Percentiles rank a stretch among this genome's conserved stretches.
Evolutionary conservation across 2,797 vertebrate species (phyloP).

Genomic region (Enteromius fasciolatus): DNA sequence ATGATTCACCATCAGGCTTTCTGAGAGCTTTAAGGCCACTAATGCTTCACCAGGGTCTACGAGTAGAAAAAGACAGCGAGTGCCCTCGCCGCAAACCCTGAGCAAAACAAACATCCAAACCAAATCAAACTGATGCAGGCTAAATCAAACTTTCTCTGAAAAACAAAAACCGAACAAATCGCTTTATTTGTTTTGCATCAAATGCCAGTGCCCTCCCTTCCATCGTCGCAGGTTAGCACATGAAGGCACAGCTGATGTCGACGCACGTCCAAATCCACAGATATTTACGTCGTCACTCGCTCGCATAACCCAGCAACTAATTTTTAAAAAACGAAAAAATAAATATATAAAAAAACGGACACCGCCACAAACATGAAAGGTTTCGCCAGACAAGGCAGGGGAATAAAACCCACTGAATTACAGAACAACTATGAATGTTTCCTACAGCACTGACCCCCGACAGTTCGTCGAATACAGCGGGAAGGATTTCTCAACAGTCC

Average conservation of each 20-base stretch:
- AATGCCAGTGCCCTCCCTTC: slow-evolving; percentile 78
- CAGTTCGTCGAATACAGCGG: slow-evolving; percentile 40
- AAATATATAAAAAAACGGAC: slow-evolving; percentile 77
- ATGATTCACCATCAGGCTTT: slow-evolving; percentile 37
- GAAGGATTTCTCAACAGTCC: slow-evolving; percentile 73
- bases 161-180: slow-evolving; percentile 84
- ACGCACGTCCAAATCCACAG: slow-evolving; percentile 79
- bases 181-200: slow-evolving; percentile 84
- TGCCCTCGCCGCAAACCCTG: slow-evolving; percentile 45
- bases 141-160: slow-evolving; percentile 80
- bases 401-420: slow-evolving; percentile 82
- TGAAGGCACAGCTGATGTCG: slow-evolving; percentile 79
- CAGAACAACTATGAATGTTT: slow-evolving; percentile 73
- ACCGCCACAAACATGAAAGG: slow-evolving; percentile 80
- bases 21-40: slow-evolving; percentile 28
- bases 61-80: slow-evolving; percentile 7
- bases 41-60: slow-evolving; percentile 20
- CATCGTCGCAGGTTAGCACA: slow-evolving; percentile 72
- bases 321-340: slow-evolving; percentile 83
- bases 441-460: slow-evolving; percentile 60
- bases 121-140: slow-evolving; percentile 77
- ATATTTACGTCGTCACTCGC: slow-evolving; percentile 80
- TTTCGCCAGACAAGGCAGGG: slow-evolving; percentile 75
- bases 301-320: slow-evolving; percentile 77
- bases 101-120: slow-evolving; percentile 73